phyloP scores from a whole-genome alignment of 2,797 vertebrate species.

The Euphonia xanthogaster region DNA sequence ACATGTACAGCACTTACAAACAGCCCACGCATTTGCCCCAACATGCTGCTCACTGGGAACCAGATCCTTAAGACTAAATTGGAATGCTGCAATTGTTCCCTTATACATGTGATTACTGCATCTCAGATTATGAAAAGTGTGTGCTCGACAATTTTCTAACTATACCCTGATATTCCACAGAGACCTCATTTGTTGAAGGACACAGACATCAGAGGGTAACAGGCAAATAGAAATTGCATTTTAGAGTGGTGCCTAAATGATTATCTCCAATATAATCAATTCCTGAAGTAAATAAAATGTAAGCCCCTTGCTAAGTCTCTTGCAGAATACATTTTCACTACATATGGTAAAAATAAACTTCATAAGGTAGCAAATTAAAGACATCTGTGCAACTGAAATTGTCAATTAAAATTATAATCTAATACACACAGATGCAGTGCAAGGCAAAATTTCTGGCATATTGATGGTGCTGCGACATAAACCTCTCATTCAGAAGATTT shows the following conservation, averaged over 20 bases:
- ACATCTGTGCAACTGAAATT: conserved; percentile 21
- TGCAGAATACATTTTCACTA: not conserved
- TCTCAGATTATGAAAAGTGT: not conserved
- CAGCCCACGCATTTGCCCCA: conserved; percentile 7
- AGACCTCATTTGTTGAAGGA: not conserved
- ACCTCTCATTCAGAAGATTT: not conserved
- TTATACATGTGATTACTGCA: not conserved
- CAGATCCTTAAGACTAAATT: not conserved
- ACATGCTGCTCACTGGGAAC: conserved; percentile 20
- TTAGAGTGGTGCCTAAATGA: not conserved
- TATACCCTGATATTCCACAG: not conserved
- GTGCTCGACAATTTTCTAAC: not conserved
- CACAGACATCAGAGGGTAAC: not conserved
- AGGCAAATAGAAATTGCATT: conserved; percentile 13
- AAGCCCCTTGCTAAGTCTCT: not conserved
- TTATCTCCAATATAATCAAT: not conserved
- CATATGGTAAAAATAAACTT: conserved; percentile 47
- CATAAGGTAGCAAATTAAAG: conserved; percentile 20
- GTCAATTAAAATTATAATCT: conserved; percentile 30
- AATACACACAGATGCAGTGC: not conserved
- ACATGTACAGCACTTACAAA: not conserved
- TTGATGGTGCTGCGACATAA: not conserved
- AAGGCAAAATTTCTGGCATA: not conserved
- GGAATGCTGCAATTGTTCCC: conserved; percentile 46
- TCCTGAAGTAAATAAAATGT: conserved; percentile 27